Conservation (phyloP, 2,888 invertebrate genomes). For the Aspidiotus rigidus region DNA sequence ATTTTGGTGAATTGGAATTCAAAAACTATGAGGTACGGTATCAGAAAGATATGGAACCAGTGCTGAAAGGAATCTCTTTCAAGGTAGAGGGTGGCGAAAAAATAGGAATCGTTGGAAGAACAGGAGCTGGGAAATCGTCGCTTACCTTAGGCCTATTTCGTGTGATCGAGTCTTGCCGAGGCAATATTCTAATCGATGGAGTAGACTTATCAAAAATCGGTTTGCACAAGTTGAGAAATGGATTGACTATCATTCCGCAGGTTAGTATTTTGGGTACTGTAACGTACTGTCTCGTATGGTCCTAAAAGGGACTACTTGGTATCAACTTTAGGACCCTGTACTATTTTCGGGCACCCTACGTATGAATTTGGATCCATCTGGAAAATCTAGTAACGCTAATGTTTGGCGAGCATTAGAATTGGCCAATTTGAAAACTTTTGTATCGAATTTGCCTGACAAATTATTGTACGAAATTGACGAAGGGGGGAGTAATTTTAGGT, state of each 20-base stretch:
- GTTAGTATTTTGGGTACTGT: slow-evolving; percentile 36
- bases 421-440: slow-evolving; percentile 79
- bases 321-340: slow-evolving; percentile 67
- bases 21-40: slow-evolving; percentile 76
- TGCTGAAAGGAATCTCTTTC: slow-evolving; percentile 70
- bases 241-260: slow-evolving; percentile 47
- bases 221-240: slow-evolving; percentile 70
- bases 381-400: slow-evolving; percentile 64
- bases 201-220: slow-evolving; percentile 72
- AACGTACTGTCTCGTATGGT: too few species aligned
- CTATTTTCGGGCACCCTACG: slow-evolving; percentile 85
- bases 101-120: slow-evolving; percentile 67
- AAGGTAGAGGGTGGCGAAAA: slow-evolving; percentile 74
- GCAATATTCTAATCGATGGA: slow-evolving; percentile 73
- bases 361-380: slow-evolving; percentile 87
- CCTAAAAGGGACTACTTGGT: too few species aligned
- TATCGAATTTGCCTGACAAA: slow-evolving; percentile 63
- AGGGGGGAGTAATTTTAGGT: slow-evolving; percentile 72
- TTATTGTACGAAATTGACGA: slow-evolving; percentile 77
- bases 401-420: slow-evolving; percentile 81
- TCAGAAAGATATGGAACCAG: slow-evolving; percentile 74
- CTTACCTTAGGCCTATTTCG: slow-evolving; percentile 79
- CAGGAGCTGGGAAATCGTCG: slow-evolving; percentile 87
- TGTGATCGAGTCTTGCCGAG: slow-evolving; percentile 74
- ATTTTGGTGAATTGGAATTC: slow-evolving; percentile 67